Percentiles rank a stretch among this genome's conserved stretches.
Evolutionary conservation across 2,797 vertebrate species (phyloP).

Genomic region (Hipposideros larvatus): DNA sequence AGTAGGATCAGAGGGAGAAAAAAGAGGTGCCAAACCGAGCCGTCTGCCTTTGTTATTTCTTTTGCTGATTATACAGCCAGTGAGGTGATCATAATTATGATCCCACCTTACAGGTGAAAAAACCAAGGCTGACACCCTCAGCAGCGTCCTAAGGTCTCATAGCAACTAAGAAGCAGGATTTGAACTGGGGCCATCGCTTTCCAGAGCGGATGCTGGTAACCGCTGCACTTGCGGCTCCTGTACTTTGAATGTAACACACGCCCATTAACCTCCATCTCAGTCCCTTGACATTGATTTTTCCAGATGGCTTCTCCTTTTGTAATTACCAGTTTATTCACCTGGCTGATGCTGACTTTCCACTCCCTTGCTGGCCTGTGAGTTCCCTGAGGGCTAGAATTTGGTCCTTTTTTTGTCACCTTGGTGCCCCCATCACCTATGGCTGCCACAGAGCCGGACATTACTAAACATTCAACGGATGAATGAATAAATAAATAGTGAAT

Average conservation of each 20-base stretch:
- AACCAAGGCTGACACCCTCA: not conserved
- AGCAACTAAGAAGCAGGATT: not conserved
- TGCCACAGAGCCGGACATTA: not conserved
- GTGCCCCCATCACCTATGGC: not conserved
- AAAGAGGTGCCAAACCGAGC: not conserved
- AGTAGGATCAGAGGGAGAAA: not conserved
- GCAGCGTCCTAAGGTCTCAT: not conserved
- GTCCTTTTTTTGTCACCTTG: not conserved
- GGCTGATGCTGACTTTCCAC: not conserved
- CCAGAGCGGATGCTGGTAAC: not conserved
- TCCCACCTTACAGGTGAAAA: not conserved
- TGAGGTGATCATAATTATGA: not conserved
- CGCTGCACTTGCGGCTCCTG: rapidly evolving
- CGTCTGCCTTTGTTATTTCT: not conserved
- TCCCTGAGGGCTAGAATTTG: not conserved
- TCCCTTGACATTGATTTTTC: not conserved
- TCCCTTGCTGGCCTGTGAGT: not conserved
- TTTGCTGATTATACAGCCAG: not conserved
- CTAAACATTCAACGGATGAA: not conserved
- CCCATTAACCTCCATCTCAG: not conserved
- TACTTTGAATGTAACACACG: rapidly evolving
- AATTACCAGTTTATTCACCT: not conserved
- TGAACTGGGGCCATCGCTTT: rapidly evolving
- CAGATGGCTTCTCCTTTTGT: not conserved
- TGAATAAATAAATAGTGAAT: not conserved